Evolutionary conservation across 2,888 invertebrate species (phyloP), one percentile per base, ranked within the genome.

Genomic region (Scaptomyza reducta): DNA sequence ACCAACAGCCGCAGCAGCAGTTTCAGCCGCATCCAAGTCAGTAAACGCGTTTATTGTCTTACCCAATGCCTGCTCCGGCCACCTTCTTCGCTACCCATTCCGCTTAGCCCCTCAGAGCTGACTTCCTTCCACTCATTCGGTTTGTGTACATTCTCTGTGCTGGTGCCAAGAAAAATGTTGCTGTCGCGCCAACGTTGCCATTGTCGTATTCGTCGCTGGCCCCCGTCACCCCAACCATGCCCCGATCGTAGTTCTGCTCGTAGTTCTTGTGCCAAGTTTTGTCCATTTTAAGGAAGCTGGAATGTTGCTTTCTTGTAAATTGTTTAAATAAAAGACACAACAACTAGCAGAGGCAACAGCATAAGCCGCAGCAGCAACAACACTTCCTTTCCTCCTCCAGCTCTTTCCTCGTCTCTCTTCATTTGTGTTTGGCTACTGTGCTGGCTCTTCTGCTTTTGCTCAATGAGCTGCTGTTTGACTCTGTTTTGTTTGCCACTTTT

Each of bases 41-140:
- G 89, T 86, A 87, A 89, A 89, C 86, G 89, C 87, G 86, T 77
- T 88, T 87, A 83, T 89, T 86, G 87, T 81, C 80, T 83, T 85
- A 77, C 65, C 65, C 70, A 62, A 70, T 64, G 56, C 67, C 46
- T 45, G n/a, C 51, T 29, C 35, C 29, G 42, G 7, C 31, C 16
- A 35, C 46, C 6, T 13, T 4, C 22, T 22, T 25, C 5, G 7
- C 22, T 7, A 16, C 22, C 9, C 14, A 31, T 40, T 22, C 31
- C 35, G 38, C 38, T 16, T 33, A 46, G 25, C 58, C 56, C 31
- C 38, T 38, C 59, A 42, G 40, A 42, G 40, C 45, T 47, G 33
- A 63, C 68, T 82, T 63, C 83, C 79, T 63, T 56, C 63, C 74
- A 69, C 63, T 57, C 69, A 56, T 62, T 59, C 67, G 53, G 42